Percentiles rank a stretch among this genome's conserved stretches.
phyloP scores from a whole-genome alignment of 1,140 invertebrate species.

The Euwallacea fornicatus region DNA sequence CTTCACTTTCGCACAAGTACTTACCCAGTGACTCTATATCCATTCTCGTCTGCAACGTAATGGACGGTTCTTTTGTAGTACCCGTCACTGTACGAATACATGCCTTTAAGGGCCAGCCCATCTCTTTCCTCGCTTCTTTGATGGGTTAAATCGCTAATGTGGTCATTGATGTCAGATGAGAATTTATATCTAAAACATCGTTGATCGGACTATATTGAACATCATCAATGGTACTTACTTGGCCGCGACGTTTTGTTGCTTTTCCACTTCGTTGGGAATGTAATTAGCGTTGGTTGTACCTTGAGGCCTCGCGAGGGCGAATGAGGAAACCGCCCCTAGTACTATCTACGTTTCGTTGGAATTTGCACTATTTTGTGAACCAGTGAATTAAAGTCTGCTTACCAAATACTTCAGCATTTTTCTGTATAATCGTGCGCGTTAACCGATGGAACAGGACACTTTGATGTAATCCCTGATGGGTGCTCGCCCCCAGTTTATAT shows the following conservation, averaged over 20 bases:
- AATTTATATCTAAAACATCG: slow-evolving; percentile 55
- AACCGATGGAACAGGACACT: too few species aligned
- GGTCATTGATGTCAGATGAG: slow-evolving; percentile 55
- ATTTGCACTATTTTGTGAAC: too few species aligned
- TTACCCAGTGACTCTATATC: slow-evolving; percentile 60
- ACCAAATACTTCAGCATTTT: too few species aligned
- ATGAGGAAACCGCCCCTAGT: too few species aligned
- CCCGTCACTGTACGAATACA: slow-evolving; percentile 62
- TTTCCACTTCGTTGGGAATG: slow-evolving; percentile 40
- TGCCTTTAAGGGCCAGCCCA: slow-evolving; percentile 56
- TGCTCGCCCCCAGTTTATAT: too few species aligned
- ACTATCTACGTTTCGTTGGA: too few species aligned
- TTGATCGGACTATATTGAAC: not conserved
- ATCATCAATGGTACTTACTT: not conserved
- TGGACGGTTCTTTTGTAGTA: slow-evolving; percentile 58
- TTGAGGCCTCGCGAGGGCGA: too few species aligned
- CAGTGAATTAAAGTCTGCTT: too few species aligned
- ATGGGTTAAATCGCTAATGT: slow-evolving; percentile 57
- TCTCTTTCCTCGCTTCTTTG: slow-evolving; percentile 57
- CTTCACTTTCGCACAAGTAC: slow-evolving; percentile 27
- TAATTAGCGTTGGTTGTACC: not conserved
- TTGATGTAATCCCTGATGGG: too few species aligned
- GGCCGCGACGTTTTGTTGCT: slow-evolving; percentile 44
- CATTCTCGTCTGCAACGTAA: slow-evolving; percentile 62
- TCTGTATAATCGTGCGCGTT: too few species aligned